phyloP scores from a whole-genome alignment of 2,113 vertebrate species.

The Rhinichthys klamathensis region DNA sequence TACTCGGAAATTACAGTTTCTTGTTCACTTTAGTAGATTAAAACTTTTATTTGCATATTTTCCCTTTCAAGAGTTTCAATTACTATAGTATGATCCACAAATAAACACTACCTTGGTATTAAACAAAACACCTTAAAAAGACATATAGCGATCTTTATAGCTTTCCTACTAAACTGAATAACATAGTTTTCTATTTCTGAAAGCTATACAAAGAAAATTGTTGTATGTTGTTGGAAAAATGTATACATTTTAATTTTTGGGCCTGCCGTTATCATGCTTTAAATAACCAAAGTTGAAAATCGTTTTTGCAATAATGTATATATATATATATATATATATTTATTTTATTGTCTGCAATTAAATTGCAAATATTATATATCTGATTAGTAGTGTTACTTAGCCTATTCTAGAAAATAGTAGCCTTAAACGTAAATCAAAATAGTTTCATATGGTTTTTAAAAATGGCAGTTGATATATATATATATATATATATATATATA shows the following conservation, averaged over 20 bases:
- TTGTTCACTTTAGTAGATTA: neutral
- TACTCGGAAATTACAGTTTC: neutral
- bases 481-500: too few relatives aligned
- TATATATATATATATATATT: too few relatives aligned
- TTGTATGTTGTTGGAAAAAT: neutral
- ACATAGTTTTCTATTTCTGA: neutral
- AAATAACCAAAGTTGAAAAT: neutral
- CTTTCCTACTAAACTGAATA: neutral
- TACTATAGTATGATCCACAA: too few relatives aligned
- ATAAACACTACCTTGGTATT: too few relatives aligned
- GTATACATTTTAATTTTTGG: neutral
- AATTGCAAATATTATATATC: neutral
- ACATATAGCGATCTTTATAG: too few relatives aligned
- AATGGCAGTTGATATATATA: too few relatives aligned
- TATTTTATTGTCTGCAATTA: neutral
- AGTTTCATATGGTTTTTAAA: neutral
- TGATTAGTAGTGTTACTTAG: too few relatives aligned
- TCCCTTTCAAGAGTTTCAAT: neutral
- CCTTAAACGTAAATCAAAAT: neutral
- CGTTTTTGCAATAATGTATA: neutral
- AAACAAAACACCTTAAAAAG: neutral
- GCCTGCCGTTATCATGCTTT: neutral
- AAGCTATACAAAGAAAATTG: neutral
- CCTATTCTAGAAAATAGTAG: too few relatives aligned
- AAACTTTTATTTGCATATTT: neutral